These are phyloP conservation scores for Gambusia holbrooki DNA, from an alignment of 2,113 vertebrate genomes.

Conservation along the genomic window DNA sequence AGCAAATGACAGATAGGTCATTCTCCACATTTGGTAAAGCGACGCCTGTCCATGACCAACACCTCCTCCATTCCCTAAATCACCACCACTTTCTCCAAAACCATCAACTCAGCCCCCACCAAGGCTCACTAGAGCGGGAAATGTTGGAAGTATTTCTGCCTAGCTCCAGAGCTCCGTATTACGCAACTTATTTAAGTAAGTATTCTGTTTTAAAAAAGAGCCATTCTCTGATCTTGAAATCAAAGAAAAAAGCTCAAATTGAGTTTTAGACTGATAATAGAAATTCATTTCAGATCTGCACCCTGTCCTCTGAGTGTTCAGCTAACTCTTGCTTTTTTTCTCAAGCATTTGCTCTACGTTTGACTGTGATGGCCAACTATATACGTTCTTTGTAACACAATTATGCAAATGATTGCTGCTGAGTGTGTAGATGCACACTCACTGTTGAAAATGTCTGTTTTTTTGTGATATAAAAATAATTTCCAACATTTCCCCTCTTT, in stretches of 20 bases:
- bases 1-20: conserved; percentile 89
- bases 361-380: conserved; percentile 19
- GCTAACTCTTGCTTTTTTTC: conserved; percentile 67
- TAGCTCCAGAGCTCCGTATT: conserved; percentile 90
- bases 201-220: conserved; percentile 69
- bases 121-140: conserved; percentile 89
- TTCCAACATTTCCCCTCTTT: not conserved
- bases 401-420: not conserved
- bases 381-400: conserved; percentile 8
- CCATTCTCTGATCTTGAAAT: not conserved
- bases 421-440: not conserved
- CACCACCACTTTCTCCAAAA: conserved; percentile 69
- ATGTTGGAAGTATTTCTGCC: conserved; percentile 94
- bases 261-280: conserved; percentile 46
- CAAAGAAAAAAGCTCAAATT: conserved; percentile 53
- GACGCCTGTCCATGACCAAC: conserved; percentile 80
- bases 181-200: conserved; percentile 96
- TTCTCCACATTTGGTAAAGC: conserved; percentile 98
- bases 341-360: conserved; percentile 48
- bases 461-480: not conserved
- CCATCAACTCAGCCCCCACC: conserved; percentile 68
- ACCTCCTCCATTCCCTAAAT: conserved; percentile 55
- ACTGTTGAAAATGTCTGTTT: not conserved
- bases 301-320: conserved; percentile 32
- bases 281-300: conserved; percentile 54